Evolutionary conservation across 2,888 invertebrate genomes (phyloP), one percentile per base, ranked within the genome.

Genomic region (Pyralis farinalis): DNA sequence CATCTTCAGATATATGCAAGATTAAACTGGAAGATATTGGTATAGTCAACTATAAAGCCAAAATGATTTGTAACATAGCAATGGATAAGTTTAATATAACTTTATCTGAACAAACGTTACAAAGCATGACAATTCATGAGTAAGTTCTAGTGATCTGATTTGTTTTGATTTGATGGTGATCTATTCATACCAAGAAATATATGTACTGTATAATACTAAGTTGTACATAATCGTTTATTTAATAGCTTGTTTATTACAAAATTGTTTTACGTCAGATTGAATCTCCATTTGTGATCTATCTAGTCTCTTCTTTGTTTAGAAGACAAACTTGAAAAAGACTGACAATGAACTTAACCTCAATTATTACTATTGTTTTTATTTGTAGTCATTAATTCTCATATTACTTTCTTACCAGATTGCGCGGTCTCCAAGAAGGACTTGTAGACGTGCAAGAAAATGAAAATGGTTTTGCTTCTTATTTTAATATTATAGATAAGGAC

Each of bases 401-500:
- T 63, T 16, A 44, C 7, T 9, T 33, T 12, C 59, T 30, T 31
- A 25, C 8, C 43, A 58, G 44, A 38, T 63, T 37, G 55, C 68
- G 44, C 22, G 47, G 29, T 43, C 32, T 29, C 7, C 51, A 28
- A 28, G 22, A 21, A 34, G 45, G 30, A 36, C 28, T 2, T 27
- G 37, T n/a, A 46, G 32, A 45, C 9, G 22, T 37, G 1, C 37
- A 49, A 1, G 27, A 47, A 6, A 44, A 60, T 3, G 35, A 37
- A 0, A 46, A 40, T 12, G 77, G 69, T 3, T 51, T 77, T 7
- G 47, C 43, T 21, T 52, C 52, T 1, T 70, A 71, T 42, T 63
- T 63, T 21, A 55, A 57, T 0, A 50, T 53, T 8, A 51, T 72
- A 1, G 66, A 68, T 8, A 38, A 57, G 0, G 70, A 78, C 41